Percentiles rank a stretch among this genome's conserved stretches.
Conservation (phyloP, 1,140 invertebrate genomes). For the Drosophila novamexicana region DNA sequence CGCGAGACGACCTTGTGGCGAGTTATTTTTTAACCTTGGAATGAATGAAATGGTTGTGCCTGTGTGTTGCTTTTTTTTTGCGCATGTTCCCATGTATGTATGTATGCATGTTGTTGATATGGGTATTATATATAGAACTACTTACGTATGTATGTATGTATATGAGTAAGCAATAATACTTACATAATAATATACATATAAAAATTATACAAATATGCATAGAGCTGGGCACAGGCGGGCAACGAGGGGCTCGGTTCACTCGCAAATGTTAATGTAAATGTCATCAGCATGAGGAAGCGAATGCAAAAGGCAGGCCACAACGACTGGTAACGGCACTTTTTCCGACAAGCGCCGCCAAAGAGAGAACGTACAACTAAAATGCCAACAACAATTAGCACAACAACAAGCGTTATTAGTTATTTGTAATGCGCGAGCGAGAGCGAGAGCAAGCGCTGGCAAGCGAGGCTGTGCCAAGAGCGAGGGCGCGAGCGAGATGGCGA, state of each 20-base stretch:
- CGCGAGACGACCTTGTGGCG: constrained; percentile 71
- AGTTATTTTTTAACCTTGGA: constrained; percentile 84
- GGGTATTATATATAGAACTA: constrained; percentile 29
- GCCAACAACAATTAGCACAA: constrained; percentile 29
- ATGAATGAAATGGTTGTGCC: constrained; percentile 55
- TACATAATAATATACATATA: constrained; percentile 42
- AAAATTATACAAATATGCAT: constrained; percentile 41
- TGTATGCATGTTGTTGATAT: constrained; percentile 42
- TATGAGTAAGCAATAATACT: constrained; percentile 70
- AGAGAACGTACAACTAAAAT: constrained; percentile 23
- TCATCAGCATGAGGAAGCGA: constrained; percentile 41
- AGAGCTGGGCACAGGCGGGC: not conserved
- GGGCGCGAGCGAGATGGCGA: not conserved
- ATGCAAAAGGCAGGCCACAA: constrained; percentile 9
- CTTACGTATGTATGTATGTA: constrained; percentile 25
- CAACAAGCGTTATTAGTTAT: constrained; percentile 8
- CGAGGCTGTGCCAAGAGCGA: not conserved
- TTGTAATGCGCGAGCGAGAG: constrained; percentile 21
- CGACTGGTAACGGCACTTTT: constrained; percentile 41
- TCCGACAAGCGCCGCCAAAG: constrained; percentile 31
- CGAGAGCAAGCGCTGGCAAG: not conserved
- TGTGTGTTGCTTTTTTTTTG: constrained; percentile 20
- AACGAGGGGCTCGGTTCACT: not conserved
- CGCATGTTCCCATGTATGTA: constrained; percentile 1
- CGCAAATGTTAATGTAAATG: constrained; percentile 27